Evolutionary conservation across 2,888 invertebrate genomes (phyloP), one percentile per base, ranked within the genome.

Genomic region (Bellardia bayeri): DNA sequence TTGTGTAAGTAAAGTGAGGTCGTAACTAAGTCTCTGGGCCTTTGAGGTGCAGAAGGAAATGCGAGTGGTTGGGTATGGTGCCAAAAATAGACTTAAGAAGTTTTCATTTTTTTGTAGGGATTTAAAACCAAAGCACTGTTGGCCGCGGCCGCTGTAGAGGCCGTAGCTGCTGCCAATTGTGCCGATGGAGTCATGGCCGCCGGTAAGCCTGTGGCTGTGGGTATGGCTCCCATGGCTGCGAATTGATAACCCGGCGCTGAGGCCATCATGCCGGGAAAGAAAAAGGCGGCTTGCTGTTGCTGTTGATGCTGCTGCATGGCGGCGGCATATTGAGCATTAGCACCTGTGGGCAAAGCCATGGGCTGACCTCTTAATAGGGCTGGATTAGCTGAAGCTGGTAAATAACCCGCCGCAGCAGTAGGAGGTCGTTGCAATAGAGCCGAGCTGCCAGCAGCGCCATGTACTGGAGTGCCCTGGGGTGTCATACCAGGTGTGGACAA

Each of bases 51-150:
- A 54, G 23, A 49, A 3, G 6, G 37, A 14, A 37, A 3, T 33
- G 3, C 33, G 2, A 33, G 3, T 6, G 2, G 13, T 42, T 71
- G 14, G 33, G 9, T 23, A 16, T 13, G 51, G 45, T 11, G 0
- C 13, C 13, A 23, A 42, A 40, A 61, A 23, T 54, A 69, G 61
- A 58, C 81, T 75, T 94, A 94, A 83, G 94, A 97, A 91, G 97
- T 97, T 95, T 97, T 97, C 96, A 97, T 96, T 95, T 97, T 97
- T 94, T 98, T 98, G 94, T 97, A 97, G 84, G 98, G 98, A 93
- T 97, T 97, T 93, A 97, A 95, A 33, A 95, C 95, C 86, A 95
- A 95, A 89, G 94, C 92, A 88, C 91, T 93, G 54, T 92, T 92
- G 0, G 90, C 88, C 3, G 89, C 83, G 0, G 89, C 85, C 3